These are phyloP conservation scores for Drosophila subobscura DNA, from an alignment of 1,140 invertebrate species.

Conservation along the genomic window DNA sequence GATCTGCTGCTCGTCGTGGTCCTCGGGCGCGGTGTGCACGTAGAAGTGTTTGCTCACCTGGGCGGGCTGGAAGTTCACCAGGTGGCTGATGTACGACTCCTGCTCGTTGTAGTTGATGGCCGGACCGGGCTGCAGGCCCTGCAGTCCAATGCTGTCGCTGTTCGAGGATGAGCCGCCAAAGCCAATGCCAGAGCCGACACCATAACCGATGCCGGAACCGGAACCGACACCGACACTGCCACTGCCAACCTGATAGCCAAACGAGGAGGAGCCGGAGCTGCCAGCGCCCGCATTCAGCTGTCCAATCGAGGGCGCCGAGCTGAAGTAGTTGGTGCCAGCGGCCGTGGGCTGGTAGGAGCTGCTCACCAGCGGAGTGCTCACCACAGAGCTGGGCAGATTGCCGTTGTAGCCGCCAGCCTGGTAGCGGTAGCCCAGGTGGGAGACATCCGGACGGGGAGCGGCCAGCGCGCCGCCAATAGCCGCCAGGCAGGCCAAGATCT, in stretches of 20 bases:
- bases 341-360: slow-evolving; percentile 76
- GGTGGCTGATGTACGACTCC: slow-evolving; percentile 84
- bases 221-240: not conserved
- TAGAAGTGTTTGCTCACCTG: slow-evolving; percentile 90
- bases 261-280: slow-evolving; percentile 15
- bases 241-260: slow-evolving; percentile 2
- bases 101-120: slow-evolving; percentile 72
- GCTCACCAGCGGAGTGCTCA: slow-evolving; percentile 55
- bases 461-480: slow-evolving; percentile 39
- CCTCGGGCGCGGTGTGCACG: slow-evolving; percentile 89
- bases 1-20: slow-evolving; percentile 85
- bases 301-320: slow-evolving; percentile 44
- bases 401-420: slow-evolving; percentile 56
- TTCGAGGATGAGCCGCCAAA: not conserved
- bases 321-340: slow-evolving; percentile 78
- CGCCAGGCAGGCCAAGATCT: slow-evolving; percentile 65
- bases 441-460: slow-evolving; percentile 71
- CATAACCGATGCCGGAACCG: not conserved
- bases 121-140: slow-evolving; percentile 59
- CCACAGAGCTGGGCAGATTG: slow-evolving; percentile 31
- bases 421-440: slow-evolving; percentile 67
- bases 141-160: slow-evolving; percentile 55
- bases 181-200: not conserved
- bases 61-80: slow-evolving; percentile 84
- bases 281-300: slow-evolving; percentile 32